These are phyloP conservation scores for Cinclus cinclus DNA, from an alignment of 2,113 vertebrate species.

Conservation along the genomic window DNA sequence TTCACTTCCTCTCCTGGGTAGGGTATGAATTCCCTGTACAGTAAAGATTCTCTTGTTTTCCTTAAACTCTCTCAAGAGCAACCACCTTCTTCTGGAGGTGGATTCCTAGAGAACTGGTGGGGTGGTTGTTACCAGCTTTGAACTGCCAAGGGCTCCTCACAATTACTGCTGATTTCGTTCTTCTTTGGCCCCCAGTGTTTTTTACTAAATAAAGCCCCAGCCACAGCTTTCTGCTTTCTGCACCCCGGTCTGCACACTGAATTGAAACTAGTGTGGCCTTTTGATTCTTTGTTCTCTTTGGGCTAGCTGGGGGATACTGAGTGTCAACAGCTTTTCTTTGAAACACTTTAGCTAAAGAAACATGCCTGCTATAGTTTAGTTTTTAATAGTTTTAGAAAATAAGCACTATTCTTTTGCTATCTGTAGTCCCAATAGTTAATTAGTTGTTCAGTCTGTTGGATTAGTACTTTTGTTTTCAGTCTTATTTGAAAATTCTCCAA, in stretches of 20 bases:
- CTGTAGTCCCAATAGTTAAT: background rate
- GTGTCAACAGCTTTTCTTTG: background rate
- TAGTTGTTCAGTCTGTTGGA: background rate
- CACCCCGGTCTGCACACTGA: fast-evolving
- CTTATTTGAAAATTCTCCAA: background rate
- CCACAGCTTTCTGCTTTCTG: background rate
- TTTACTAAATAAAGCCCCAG: background rate
- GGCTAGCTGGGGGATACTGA: background rate
- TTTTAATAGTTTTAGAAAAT: background rate
- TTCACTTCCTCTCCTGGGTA: background rate
- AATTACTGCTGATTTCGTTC: background rate
- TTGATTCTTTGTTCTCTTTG: background rate
- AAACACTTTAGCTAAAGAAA: background rate
- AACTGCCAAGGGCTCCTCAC: background rate
- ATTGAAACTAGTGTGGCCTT: background rate
- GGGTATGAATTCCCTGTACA: background rate
- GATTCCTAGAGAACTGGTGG: background rate
- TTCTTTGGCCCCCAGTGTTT: background rate
- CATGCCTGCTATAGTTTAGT: background rate
- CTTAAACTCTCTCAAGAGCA: background rate
- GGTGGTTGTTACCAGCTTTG: background rate
- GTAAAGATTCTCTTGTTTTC: background rate
- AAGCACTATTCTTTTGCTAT: background rate
- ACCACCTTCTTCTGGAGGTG: background rate
- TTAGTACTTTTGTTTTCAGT: background rate